phyloP scores from a whole-genome alignment of 1,140 invertebrate genomes.

The Acromyrmex heyeri region DNA sequence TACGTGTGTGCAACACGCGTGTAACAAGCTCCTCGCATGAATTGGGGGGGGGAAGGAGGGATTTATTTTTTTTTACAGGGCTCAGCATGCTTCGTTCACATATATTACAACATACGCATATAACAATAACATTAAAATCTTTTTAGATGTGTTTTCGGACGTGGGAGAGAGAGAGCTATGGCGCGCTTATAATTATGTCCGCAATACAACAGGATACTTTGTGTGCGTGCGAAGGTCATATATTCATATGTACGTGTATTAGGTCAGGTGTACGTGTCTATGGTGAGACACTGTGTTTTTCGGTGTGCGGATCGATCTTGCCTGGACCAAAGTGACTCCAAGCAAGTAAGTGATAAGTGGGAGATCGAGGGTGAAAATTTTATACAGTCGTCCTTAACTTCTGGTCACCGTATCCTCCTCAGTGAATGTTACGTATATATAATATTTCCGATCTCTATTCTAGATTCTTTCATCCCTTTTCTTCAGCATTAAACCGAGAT shows the following conservation, averaged over 20 bases:
- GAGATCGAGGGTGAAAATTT: constrained; percentile 17
- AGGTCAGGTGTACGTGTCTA: background rate
- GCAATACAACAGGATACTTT: constrained; percentile 52
- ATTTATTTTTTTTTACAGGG: constrained; percentile 58
- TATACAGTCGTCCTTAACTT: constrained; percentile 40
- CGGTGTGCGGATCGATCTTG: constrained; percentile 44
- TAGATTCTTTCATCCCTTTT: background rate
- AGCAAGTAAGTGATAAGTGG: constrained; percentile 35
- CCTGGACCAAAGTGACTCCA: constrained; percentile 33
- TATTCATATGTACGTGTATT: constrained; percentile 27
- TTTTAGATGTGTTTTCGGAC: constrained; percentile 54
- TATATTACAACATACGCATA: constrained; percentile 64
- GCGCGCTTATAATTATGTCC: constrained; percentile 52
- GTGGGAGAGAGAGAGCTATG: constrained; percentile 53
- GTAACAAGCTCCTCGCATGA: constrained; percentile 55
- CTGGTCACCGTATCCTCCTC: constrained; percentile 29
- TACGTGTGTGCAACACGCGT: background rate
- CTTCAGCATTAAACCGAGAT: background rate
- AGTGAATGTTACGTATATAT: background rate
- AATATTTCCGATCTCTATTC: background rate
- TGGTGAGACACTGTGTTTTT: constrained; percentile 41
- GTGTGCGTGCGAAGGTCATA: constrained; percentile 57
- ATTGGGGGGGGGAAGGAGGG: constrained; percentile 28
- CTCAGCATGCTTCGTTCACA: constrained; percentile 61
- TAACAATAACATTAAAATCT: constrained; percentile 61